Evolutionary conservation across 2,888 invertebrate genomes (phyloP).

Genomic region (Agonum fuliginosum): DNA sequence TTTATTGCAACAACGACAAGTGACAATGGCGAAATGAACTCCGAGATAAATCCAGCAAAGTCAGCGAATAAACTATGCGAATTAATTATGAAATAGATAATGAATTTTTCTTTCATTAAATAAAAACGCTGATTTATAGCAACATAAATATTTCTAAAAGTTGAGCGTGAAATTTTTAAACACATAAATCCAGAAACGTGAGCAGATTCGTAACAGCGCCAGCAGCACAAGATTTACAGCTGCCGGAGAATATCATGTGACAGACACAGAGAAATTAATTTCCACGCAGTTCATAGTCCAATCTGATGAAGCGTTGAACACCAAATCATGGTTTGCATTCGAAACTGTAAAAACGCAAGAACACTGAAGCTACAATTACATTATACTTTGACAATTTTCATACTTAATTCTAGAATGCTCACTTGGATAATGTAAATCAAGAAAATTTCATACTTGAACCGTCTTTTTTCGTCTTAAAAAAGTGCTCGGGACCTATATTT

Average conservation of each 20-base stretch:
- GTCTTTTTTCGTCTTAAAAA: no score
- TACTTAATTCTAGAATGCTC: no score
- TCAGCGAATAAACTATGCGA: slow-evolving; percentile 29
- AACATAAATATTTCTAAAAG: slow-evolving; percentile 56
- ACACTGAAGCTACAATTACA: no score
- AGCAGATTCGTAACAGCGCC: slow-evolving; percentile 58
- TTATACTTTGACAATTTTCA: no score
- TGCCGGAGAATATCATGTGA: slow-evolving; percentile 50
- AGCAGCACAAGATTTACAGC: slow-evolving; percentile 53
- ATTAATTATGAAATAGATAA: slow-evolving; percentile 29
- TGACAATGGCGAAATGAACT: no score
- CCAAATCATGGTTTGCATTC: slow-evolving; percentile 2
- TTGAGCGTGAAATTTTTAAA: slow-evolving; percentile 54
- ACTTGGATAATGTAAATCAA: no score
- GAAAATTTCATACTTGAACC: no score
- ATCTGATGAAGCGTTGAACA: slow-evolving; percentile 17
- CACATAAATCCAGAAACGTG: slow-evolving; percentile 58
- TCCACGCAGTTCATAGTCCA: slow-evolving; percentile 21
- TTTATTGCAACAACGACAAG: no score
- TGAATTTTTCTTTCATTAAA: slow-evolving; percentile 48
- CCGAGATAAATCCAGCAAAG: no score
- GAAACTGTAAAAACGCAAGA: neutral
- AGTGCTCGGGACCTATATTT: no score
- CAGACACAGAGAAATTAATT: slow-evolving; percentile 46
- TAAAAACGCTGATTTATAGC: slow-evolving; percentile 50